Conservation (phyloP, 2,113 vertebrate species). For the Apeltes quadracus region DNA sequence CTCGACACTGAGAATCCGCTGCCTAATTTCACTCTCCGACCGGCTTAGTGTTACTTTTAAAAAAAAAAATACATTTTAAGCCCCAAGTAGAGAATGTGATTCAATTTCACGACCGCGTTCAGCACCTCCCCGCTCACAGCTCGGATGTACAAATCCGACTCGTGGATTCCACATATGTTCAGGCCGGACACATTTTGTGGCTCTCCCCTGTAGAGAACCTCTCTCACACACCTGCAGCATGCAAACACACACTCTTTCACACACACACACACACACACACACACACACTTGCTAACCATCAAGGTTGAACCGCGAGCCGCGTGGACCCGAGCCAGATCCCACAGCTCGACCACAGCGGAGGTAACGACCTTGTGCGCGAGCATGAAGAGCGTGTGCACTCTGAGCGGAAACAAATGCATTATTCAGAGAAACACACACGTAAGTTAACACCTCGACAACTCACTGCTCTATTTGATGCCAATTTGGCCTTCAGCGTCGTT, state of each 20-base stretch:
- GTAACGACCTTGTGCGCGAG: constrained; percentile 37
- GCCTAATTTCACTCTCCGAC: neutral
- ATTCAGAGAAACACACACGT: constrained; percentile 6
- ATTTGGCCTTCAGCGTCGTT: neutral
- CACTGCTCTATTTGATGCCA: neutral
- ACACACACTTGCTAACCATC: constrained; percentile 30
- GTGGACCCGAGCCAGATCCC: constrained; percentile 44
- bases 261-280: neutral
- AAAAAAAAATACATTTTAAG: neutral
- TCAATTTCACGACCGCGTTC: neutral
- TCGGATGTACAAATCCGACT: neutral
- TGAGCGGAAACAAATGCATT: constrained; percentile 14
- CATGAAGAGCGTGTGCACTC: neutral
- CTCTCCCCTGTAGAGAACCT: neutral
- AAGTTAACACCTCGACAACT: constrained; percentile 19
- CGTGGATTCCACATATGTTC: neutral
- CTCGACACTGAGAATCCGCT: neutral
- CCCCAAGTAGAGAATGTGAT: neutral
- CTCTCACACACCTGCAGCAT: neutral
- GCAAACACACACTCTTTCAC: neutral
- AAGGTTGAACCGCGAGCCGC: constrained; percentile 48
- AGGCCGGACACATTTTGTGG: neutral
- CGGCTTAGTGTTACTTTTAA: neutral
- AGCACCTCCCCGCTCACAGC: neutral
- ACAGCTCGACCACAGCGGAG: constrained; percentile 52